Percentiles rank a stretch among this genome's conserved stretches.
Evolutionary conservation across 2,888 invertebrate species (phyloP).

Genomic region (Malthinus seriepunctatus): DNA sequence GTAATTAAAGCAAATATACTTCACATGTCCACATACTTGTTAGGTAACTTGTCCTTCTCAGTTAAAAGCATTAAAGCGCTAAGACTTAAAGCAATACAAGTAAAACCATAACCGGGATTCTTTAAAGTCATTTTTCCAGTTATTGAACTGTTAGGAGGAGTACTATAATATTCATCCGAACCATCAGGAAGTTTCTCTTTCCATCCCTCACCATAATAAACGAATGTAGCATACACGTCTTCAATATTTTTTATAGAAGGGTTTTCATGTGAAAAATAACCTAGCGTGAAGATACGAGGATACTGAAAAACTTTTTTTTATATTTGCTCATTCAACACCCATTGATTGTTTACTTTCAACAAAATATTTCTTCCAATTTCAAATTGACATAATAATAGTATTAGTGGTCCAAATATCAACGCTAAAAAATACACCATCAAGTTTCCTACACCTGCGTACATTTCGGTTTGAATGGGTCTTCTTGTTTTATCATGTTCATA

Average conservation of each 20-base stretch:
- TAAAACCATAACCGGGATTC: slow-evolving; percentile 85
- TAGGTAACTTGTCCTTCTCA: slow-evolving; percentile 77
- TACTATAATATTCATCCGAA: slow-evolving; percentile 59
- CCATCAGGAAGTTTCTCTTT: slow-evolving; percentile 61
- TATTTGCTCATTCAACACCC: slow-evolving; percentile 31
- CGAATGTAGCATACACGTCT: slow-evolving; percentile 66
- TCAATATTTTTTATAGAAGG: slow-evolving; percentile 66
- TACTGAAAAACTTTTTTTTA: slow-evolving; percentile 25
- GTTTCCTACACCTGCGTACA: slow-evolving; percentile 60
- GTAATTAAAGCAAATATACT: background rate
- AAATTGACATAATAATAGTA: slow-evolving; percentile 64
- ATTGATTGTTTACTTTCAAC: slow-evolving; percentile 56
- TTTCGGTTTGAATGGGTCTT: slow-evolving; percentile 77
- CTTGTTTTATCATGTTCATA: slow-evolving; percentile 64
- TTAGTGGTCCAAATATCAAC: slow-evolving; percentile 56
- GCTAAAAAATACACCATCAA: slow-evolving; percentile 59
- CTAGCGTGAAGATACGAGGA: slow-evolving; percentile 67
- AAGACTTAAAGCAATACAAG: slow-evolving; percentile 72
- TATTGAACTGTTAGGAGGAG: slow-evolving; percentile 67
- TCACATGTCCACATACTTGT: slow-evolving; percentile 57
- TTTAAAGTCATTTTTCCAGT: slow-evolving; percentile 66
- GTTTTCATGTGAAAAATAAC: slow-evolving; percentile 64
- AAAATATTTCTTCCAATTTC: slow-evolving; percentile 66
- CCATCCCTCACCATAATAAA: slow-evolving; percentile 82
- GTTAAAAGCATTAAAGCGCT: slow-evolving; percentile 75